Evolutionary conservation across 2,113 vertebrate genomes (phyloP).

Genomic region (Antidorcas marsupialis): DNA sequence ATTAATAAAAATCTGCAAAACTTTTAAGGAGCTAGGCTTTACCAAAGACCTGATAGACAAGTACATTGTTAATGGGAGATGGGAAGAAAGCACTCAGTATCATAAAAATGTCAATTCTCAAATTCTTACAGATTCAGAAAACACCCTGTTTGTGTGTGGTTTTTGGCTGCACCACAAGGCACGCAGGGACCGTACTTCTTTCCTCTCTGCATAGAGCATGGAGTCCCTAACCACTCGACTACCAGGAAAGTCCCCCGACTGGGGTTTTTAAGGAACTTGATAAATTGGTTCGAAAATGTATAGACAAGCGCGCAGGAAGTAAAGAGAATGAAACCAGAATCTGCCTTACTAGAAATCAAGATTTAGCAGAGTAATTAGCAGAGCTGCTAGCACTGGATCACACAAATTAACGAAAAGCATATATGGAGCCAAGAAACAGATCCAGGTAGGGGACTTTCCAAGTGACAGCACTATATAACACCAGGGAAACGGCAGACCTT

Average conservation of each 20-base stretch:
- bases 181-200: accelerated
- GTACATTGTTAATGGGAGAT: background rate
- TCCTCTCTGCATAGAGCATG: background rate
- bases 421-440: background rate
- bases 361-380: background rate
- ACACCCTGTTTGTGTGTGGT: background rate
- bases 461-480: background rate
- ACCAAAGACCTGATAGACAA: background rate
- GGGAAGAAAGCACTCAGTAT: background rate
- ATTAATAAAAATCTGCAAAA: background rate
- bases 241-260: background rate
- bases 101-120: background rate
- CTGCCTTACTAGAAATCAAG: background rate
- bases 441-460: background rate
- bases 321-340: background rate
- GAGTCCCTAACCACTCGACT: background rate
- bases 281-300: background rate
- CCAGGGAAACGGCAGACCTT: background rate
- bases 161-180: background rate
- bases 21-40: background rate
- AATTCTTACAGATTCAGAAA: background rate
- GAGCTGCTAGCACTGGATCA: background rate
- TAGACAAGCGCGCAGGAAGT: background rate
- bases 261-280: background rate
- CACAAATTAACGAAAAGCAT: background rate